Evolutionary conservation across 2,888 invertebrate genomes (phyloP), one percentile per base, ranked within the genome.

Genomic region (Amiota communis): DNA sequence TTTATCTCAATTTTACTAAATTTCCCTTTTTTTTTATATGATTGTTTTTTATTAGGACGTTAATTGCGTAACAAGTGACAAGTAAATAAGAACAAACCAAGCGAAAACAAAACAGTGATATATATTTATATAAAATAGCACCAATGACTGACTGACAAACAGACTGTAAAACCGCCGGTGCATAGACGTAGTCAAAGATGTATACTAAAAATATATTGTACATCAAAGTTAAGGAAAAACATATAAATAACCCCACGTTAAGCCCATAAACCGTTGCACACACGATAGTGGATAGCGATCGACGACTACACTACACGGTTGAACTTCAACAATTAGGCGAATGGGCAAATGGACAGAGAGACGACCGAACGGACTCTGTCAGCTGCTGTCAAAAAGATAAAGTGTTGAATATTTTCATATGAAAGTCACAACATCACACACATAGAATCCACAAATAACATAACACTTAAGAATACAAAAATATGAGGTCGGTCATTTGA

Each of bases 61-160:
- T 23, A 68, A 68, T 68, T 68, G 67, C 67, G 67, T 68, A 68
- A 68, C 53, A 68, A 68, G 67, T 68, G 65, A 17, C 36, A 36
- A n/a, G 65, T 20, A 49, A 67, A 67, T 67, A 15, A 68, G 51
- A 48, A 65, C 17, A 48, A 65, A 65, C 20, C 13, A 68, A 68
- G 48, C 51, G 36, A 17, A 68, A 8, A 49, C 13, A 64, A 64
- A 64, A 64, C 46, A 20, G 11, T 9, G 23, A 23, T 23, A 23
- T 3, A 65, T 65, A 8, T 9, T 13, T 65, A 65, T 17, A 65
- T 65, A 65, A 36, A 17, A 15, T 59, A 11, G 59, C 9, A 36
- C 10, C 20, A 68, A 47, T 1, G 36, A 36, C 36, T 23, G 36
- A 68, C 51, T 23, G 53, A 53, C 8, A 53, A 68, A 53, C n/a